Conservation (phyloP, 2,888 invertebrate species). For the Cactoblastis cactorum region DNA sequence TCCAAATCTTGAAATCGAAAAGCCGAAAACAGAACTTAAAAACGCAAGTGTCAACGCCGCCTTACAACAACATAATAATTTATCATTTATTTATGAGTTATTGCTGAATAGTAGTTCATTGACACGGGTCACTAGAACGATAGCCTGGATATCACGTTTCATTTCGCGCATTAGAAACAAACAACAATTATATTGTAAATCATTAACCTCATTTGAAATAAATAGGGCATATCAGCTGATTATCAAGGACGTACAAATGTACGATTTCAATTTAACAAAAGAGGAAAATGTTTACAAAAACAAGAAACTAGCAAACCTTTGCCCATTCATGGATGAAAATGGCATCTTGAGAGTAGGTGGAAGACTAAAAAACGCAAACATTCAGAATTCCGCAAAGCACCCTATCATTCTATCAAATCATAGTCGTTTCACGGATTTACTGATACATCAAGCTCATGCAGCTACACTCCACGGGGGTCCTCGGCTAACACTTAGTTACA, state of each 20-base stretch:
- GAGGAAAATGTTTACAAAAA: not conserved
- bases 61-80: no score
- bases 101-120: no score
- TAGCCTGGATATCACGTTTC: no score
- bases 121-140: no score
- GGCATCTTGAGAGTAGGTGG: slow-evolving; percentile 11
- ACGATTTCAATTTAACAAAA: slow-evolving; percentile 1
- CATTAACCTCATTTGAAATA: no score
- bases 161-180: no score
- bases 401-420: not conserved
- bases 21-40: no score
- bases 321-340: slow-evolving; percentile 1
- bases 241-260: slow-evolving; percentile 1
- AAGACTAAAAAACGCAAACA: not conserved
- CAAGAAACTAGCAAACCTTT: slow-evolving; percentile 1
- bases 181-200: no score
- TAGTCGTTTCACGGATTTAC: not conserved
- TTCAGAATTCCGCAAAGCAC: not conserved
- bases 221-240: not conserved
- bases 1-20: no score
- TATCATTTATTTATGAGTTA: no score
- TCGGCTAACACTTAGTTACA: not conserved
- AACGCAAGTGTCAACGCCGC: no score
- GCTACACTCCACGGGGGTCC: slow-evolving; percentile 6
- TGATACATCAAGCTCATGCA: slow-evolving; percentile 11